Evolutionary conservation across 2,888 invertebrate species (phyloP).

Genomic region (Ceramica pisi): DNA sequence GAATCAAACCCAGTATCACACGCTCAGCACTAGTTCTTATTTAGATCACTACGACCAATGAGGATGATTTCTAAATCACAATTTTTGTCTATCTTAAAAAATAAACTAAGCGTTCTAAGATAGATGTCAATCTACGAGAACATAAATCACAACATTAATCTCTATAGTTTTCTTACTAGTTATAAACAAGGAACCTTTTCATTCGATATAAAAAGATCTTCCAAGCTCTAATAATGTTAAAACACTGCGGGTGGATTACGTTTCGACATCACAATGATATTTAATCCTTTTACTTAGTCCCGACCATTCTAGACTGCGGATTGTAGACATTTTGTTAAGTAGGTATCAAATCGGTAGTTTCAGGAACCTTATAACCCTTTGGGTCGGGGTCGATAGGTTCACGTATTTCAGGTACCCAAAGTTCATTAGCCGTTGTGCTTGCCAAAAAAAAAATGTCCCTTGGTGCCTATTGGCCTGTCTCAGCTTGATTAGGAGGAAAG

Average conservation of each 20-base stretch:
- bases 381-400: background rate
- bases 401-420: background rate
- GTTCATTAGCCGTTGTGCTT: no score
- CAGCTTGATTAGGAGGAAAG: no score
- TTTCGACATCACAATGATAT: slow-evolving; percentile 50
- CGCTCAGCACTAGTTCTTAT: no score
- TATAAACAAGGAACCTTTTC: background rate
- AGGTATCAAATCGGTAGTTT: background rate
- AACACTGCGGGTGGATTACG: slow-evolving; percentile 30
- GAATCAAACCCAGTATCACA: no score
- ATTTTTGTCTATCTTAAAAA: background rate
- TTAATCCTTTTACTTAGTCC: slow-evolving; percentile 56
- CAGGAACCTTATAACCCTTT: background rate
- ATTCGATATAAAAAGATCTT: slow-evolving; percentile 6
- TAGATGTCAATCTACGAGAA: background rate
- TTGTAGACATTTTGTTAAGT: slow-evolving; percentile 6
- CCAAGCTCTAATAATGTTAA: slow-evolving; percentile 40
- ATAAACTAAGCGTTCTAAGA: no score
- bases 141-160: background rate
- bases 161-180: background rate
- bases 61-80: background rate
- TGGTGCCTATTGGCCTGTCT: no score
- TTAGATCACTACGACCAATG: no score
- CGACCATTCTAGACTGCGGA: slow-evolving; percentile 11
- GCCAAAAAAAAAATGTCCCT: no score